These are phyloP conservation scores for Sciurus vulgaris DNA, from an alignment of 2,797 vertebrate species.

Conservation along the genomic window DNA sequence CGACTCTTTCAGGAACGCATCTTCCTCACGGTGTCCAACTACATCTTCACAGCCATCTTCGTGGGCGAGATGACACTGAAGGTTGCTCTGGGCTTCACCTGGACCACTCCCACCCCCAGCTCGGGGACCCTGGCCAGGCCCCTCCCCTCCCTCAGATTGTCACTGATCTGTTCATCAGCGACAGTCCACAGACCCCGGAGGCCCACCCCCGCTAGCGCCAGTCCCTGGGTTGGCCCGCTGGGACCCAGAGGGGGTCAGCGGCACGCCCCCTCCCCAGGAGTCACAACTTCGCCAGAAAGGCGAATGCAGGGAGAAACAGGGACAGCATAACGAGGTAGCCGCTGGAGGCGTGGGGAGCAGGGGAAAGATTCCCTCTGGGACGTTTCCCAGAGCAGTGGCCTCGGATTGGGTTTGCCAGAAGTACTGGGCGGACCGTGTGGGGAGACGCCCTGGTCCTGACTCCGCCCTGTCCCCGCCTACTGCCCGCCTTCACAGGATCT, in stretches of 20 bases:
- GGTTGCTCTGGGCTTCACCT: conserved; percentile 88
- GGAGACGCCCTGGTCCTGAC: neutral
- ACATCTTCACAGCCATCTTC: conserved; percentile 99
- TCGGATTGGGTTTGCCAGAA: neutral
- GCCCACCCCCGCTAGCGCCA: neutral
- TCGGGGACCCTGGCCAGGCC: neutral
- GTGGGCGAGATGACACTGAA: conserved; percentile 98
- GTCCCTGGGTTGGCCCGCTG: neutral
- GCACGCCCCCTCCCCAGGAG: neutral
- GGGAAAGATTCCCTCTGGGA: neutral
- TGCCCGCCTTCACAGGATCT: neutral
- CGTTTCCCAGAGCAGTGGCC: neutral
- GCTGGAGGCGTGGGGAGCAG: neutral
- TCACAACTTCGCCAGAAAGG: neutral
- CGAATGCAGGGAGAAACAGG: neutral
- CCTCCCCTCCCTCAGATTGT: conserved; percentile 39
- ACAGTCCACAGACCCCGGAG: neutral
- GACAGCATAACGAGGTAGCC: neutral
- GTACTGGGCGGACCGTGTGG: fast-evolving
- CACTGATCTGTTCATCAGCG: neutral
- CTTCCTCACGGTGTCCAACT: conserved; percentile 98
- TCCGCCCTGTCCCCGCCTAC: neutral
- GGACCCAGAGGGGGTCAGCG: neutral
- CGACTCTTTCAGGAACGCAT: conserved; percentile 92
- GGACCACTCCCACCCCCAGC: neutral